phyloP scores from a whole-genome alignment of 1,140 invertebrate genomes.

The Aleiodes sp. region DNA sequence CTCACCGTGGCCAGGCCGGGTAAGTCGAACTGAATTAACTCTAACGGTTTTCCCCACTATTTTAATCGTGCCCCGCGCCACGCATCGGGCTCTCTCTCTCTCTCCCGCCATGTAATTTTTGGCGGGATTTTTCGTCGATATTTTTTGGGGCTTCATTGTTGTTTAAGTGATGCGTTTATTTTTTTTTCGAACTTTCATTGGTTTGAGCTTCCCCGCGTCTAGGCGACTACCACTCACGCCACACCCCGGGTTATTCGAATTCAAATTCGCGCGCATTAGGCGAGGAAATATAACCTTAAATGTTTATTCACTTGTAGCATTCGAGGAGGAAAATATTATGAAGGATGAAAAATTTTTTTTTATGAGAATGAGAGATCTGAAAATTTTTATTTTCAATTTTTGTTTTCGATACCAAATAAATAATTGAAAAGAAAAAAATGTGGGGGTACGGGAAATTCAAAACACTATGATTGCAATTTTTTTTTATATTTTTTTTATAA shows the following conservation, averaged over 20 bases:
- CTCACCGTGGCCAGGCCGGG: slow-evolving; percentile 91
- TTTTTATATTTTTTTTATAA: no score
- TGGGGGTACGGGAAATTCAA: no score
- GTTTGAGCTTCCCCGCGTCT: background rate
- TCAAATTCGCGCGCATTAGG: slow-evolving; percentile 61
- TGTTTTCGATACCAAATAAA: no score
- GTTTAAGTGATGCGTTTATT: background rate
- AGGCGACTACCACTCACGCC: slow-evolving; percentile 50
- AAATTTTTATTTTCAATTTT: no score
- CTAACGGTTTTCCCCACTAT: slow-evolving; percentile 45
- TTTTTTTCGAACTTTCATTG: background rate
- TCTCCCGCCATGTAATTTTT: slow-evolving; percentile 41
- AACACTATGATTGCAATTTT: no score
- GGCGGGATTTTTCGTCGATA: slow-evolving; percentile 36
- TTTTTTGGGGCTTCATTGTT: background rate
- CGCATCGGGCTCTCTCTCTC: slow-evolving; percentile 38
- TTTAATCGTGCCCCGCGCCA: slow-evolving; percentile 39
- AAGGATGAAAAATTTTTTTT: no score
- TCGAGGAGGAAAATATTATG: background rate
- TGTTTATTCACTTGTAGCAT: background rate
- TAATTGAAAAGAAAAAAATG: no score
- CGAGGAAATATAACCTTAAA: slow-evolving; percentile 59
- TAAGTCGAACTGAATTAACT: slow-evolving; percentile 68
- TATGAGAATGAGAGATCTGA: no score
- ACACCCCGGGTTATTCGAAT: slow-evolving; percentile 54